Base-by-base conservation (phyloP, 64 coral and sea anemone genomes). In the Stylophora pistillata region DNA sequence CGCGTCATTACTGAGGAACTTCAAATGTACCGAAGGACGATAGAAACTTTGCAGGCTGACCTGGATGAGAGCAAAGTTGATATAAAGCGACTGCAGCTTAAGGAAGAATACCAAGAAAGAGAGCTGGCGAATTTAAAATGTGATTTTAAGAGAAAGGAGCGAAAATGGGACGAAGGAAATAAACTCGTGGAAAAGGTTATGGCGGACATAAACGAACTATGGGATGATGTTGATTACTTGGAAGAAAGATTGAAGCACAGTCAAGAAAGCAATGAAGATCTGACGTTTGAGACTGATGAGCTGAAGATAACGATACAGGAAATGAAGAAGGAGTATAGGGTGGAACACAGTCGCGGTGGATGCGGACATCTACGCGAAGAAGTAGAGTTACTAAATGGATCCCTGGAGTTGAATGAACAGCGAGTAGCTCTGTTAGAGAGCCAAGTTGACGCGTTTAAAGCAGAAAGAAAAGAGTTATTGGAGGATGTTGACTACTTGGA, bases 41-140 rank as follows among this genome's bases (percentile, higher is more conserved):
- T 12, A 12, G 7, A 82, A 31, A 62, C 0, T 64, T 14, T n/a
- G 11, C 30, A 64, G 13, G 64, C 29, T 34, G 78, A 82, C 30
- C 29, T 64, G 16, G 30, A 64, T n/a, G 64, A 9, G 17, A n/a
- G 23, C 17, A 63, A 59, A 82, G 17, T 9, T 47, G 78, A 82
- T 3, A 0, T 64, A 41, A 37, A 82, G 78, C 18, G 30, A 21
- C 9, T 64, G 41, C 21, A 30, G 34, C 18, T 32, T 3, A 65
- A 29, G 3, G 58, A 64, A 41, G 17, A 82, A 61, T 64, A 41
- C 58, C 63, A 41, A 31, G 78, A 63, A 64, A 82, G 78, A 41
- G 78, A 82, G 27, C 32, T 82, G 59, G 41, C 26, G 64, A 82
- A 82, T 65, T 20, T 82, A 18, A 82, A 59, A 64, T 15, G 21